Conservation (phyloP, 2,888 invertebrate genomes). For the Hypena proboscidalis region DNA sequence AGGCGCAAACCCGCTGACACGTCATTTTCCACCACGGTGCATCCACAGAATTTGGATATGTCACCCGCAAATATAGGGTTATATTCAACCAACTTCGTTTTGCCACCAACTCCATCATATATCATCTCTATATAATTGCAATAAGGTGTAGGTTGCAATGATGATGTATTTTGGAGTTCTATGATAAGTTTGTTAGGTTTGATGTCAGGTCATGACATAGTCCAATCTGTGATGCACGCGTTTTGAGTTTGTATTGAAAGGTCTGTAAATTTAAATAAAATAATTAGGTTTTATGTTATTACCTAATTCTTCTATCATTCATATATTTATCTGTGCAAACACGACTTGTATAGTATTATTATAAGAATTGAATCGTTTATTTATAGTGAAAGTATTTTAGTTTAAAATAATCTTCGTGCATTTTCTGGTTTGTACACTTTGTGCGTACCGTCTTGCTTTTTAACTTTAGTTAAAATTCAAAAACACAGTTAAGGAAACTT, state of each 20-base stretch:
- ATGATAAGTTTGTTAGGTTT: conserved; percentile 17
- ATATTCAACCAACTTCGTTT: conserved; percentile 16
- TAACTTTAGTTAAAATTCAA: too few relatives aligned
- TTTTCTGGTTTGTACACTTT: too few relatives aligned
- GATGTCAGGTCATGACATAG: conserved; percentile 39
- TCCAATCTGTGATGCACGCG: conserved; percentile 38
- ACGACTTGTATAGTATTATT: too few relatives aligned
- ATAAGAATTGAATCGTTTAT: too few relatives aligned
- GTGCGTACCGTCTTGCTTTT: too few relatives aligned
- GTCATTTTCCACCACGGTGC: conserved; percentile 77
- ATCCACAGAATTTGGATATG: conserved; percentile 66
- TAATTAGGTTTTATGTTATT: too few relatives aligned
- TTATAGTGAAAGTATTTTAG: too few relatives aligned
- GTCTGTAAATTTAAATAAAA: conserved; percentile 4
- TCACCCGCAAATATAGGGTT: conserved; percentile 50
- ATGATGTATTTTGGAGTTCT: background rate
- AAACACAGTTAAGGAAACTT: too few relatives aligned
- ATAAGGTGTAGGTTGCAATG: conserved; percentile 17
- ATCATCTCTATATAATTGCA: background rate
- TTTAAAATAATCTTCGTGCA: too few relatives aligned
- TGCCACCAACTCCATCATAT: background rate
- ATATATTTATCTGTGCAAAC: too few relatives aligned
- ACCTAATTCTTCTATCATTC: too few relatives aligned
- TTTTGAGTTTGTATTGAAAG: conserved; percentile 53
- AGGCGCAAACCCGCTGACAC: conserved; percentile 63